phyloP scores from a whole-genome alignment of 2,888 invertebrate genomes.

The Chymomyza procnemis region DNA sequence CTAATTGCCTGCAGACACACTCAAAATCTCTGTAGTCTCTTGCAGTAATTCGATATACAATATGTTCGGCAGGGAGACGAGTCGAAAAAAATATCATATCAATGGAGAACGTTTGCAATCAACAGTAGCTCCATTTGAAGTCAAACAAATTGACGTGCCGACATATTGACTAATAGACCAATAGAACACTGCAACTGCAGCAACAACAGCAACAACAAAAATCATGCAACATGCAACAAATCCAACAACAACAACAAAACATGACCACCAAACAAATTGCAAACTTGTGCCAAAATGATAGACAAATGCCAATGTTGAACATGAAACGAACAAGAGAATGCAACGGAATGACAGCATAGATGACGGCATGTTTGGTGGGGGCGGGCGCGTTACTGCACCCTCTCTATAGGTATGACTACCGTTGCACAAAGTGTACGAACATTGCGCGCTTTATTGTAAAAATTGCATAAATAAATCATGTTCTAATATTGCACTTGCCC shows the following conservation, averaged over 20 bases:
- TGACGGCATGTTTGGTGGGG: not conserved
- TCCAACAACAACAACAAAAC: not conserved
- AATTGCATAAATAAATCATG: slow-evolving; percentile 76
- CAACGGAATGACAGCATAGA: not conserved
- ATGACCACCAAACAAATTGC: slow-evolving; percentile 52
- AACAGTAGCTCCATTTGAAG: slow-evolving; percentile 46
- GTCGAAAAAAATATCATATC: not conserved
- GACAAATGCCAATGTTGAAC: slow-evolving; percentile 61
- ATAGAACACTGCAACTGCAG: not conserved
- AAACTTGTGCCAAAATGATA: slow-evolving; percentile 61
- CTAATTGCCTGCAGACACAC: not conserved
- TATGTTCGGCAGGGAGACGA: not conserved
- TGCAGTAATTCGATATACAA: not conserved
- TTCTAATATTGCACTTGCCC: slow-evolving; percentile 75
- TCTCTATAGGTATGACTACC: not conserved
- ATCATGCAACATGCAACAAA: slow-evolving; percentile 23
- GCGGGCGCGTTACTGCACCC: not conserved
- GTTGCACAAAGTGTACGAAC: slow-evolving; percentile 23
- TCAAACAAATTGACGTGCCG: slow-evolving; percentile 73
- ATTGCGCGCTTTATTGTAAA: slow-evolving; percentile 54
- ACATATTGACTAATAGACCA: slow-evolving; percentile 51
- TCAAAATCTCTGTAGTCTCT: not conserved
- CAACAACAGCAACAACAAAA: slow-evolving; percentile 8
- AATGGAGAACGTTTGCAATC: not conserved
- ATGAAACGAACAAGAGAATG: not conserved